These are phyloP conservation scores for Epiblema foenella DNA, from an alignment of 2,888 invertebrate genomes.

Conservation along the genomic window DNA sequence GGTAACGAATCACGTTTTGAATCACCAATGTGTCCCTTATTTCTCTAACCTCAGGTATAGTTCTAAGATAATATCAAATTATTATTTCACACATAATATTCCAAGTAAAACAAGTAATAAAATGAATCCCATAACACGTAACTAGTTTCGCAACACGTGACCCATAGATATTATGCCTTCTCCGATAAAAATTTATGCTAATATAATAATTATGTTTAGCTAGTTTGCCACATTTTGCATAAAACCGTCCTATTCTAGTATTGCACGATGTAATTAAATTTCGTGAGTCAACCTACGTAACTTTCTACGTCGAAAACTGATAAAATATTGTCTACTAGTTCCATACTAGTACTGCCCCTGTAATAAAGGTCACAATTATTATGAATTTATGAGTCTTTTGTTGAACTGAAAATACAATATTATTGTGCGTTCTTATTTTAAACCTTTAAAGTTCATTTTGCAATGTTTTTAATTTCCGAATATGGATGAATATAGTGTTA, in stretches of 20 bases:
- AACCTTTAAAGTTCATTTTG: slow-evolving; percentile 2
- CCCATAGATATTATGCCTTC: neutral
- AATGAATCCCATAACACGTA: too few species aligned
- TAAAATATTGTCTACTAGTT: neutral
- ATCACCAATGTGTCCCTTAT: too few species aligned
- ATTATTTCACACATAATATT: too few species aligned
- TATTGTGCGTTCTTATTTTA: slow-evolving; percentile 1
- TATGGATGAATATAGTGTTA: neutral
- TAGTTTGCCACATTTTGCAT: neutral
- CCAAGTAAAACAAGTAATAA: too few species aligned
- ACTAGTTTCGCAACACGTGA: too few species aligned
- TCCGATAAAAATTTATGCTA: neutral
- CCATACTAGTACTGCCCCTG: neutral
- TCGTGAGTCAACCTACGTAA: slow-evolving; percentile 50
- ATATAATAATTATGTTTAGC: neutral
- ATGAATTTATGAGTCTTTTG: neutral
- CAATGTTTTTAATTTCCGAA: neutral
- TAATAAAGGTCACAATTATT: neutral
- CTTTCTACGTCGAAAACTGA: slow-evolving; percentile 50
- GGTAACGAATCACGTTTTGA: neutral
- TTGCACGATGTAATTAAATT: slow-evolving; percentile 49
- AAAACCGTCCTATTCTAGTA: slow-evolving; percentile 12
- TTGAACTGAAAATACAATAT: neutral
- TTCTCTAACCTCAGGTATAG: too few species aligned
- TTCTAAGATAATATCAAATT: too few species aligned